These are phyloP conservation scores for Athene cunicularia DNA, from an alignment of 2,113 vertebrate species.

Conservation along the genomic window DNA sequence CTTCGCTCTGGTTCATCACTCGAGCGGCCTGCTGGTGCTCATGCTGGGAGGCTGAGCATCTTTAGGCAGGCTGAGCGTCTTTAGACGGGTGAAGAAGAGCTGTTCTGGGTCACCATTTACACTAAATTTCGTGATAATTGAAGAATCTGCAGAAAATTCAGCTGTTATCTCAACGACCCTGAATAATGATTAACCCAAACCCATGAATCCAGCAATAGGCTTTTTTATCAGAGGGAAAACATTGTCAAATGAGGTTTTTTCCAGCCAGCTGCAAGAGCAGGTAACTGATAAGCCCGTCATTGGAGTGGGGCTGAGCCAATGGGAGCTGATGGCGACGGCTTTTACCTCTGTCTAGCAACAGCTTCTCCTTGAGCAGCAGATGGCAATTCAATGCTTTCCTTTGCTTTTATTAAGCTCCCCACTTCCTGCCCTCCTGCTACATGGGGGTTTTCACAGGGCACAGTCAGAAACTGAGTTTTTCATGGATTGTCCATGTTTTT, in stretches of 20 bases:
- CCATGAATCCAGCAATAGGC: conserved; percentile 22
- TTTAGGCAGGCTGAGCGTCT: background rate
- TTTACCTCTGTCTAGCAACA: conserved; percentile 68
- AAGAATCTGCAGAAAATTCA: background rate
- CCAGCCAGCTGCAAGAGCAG: conserved; percentile 55
- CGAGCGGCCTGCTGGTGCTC: background rate
- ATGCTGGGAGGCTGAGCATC: background rate
- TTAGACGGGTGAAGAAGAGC: background rate
- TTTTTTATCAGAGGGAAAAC: conserved; percentile 60
- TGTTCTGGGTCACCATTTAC: background rate
- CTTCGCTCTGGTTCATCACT: background rate
- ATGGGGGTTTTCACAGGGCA: background rate
- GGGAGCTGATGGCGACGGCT: background rate
- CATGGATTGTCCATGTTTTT: background rate
- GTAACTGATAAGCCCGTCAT: conserved; percentile 63
- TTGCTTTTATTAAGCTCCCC: background rate
- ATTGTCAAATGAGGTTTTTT: conserved; percentile 55
- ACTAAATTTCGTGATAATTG: background rate
- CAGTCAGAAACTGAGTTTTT: background rate
- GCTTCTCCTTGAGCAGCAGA: conserved; percentile 38
- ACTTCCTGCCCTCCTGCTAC: background rate
- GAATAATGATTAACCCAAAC: conserved; percentile 60
- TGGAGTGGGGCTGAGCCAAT: conserved; percentile 64
- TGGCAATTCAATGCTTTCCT: background rate
- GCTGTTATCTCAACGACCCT: background rate